These are phyloP conservation scores for Drosophila neotestacea DNA, from an alignment of 2,888 invertebrate genomes.

Conservation along the genomic window DNA sequence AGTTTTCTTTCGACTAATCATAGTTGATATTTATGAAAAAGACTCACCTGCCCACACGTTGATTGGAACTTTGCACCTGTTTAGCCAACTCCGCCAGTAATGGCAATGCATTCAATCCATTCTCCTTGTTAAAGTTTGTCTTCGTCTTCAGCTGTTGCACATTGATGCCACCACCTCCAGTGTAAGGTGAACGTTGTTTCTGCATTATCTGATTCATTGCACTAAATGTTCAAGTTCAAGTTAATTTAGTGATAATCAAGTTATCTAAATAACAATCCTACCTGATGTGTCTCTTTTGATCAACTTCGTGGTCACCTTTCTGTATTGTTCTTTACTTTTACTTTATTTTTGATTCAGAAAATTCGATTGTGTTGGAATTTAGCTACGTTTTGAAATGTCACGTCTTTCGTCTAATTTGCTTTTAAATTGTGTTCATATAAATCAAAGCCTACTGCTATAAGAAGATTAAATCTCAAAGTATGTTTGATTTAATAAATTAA, in stretches of 20 bases:
- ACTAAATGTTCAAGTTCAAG: neutral
- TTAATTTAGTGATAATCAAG: neutral
- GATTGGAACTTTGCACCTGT: conserved; percentile 32
- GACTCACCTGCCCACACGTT: conserved; percentile 9
- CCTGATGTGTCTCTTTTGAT: neutral
- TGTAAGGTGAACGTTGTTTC: conserved; percentile 66
- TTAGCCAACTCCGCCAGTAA: conserved; percentile 40
- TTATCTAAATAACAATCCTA: neutral
- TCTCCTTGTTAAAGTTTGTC: conserved; percentile 4
- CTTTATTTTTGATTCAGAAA: conserved; percentile 26
- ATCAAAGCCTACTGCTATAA: conserved; percentile 9
- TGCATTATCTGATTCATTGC: conserved; percentile 47
- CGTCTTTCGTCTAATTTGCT: conserved; percentile 3
- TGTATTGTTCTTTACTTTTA: conserved; percentile 11
- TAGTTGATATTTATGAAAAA: too few species aligned
- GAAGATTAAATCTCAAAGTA: too few species aligned
- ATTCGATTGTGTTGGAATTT: conserved; percentile 49
- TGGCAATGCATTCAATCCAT: conserved; percentile 45
- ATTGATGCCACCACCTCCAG: conserved; percentile 40
- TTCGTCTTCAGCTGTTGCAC: conserved; percentile 35
- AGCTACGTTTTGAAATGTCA: conserved; percentile 30
- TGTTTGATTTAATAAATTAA: too few species aligned
- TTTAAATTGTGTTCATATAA: neutral
- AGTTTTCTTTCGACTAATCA: too few species aligned
- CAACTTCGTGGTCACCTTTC: neutral